Evolutionary conservation across 2,888 invertebrate genomes (phyloP), one percentile per base, ranked within the genome.

Genomic region (Cheilosia vernalis): DNA sequence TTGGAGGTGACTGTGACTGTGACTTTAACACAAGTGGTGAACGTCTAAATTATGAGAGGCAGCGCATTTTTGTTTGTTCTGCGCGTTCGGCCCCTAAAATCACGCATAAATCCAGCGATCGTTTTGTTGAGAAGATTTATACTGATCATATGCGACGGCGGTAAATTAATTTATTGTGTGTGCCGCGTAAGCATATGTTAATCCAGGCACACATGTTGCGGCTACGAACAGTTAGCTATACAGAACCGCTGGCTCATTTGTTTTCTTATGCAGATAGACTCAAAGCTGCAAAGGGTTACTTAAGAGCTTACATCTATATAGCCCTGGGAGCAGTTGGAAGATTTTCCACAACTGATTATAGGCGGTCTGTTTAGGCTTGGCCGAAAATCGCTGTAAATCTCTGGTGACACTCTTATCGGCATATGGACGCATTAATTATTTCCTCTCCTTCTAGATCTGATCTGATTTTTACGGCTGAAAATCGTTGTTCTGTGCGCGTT

Each of bases 51-150:
- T 55, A 40, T 63, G 7, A n/a, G 30, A 49, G 15, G 42, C 40
- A 66, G 17, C 30, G 37, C 56, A 56, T 37, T 60, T 81, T 53
- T 33, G 53, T 42, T 64, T 60, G 44, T 47, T 69, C 63, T 56
- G 13, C 58, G n/a, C n/a, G 73, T 58, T 74, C 64, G 74, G 74
- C 58, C 70, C 58, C 73, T 74, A 47, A 70, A 84, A 80, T 79
- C 84, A 70, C 58, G 64, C 53, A 84, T 66, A 76, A 76, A 66
- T 80, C 74, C 74, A 17, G 24, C 21, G 74, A 84, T 80, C 84
- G 84, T 84, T 84, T 84, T 84, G 74, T 79, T 79, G 64, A 55
- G 74, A 66, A 84, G 84, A 84, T 84, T 84, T 84, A 84, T 79
- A 69, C 84, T 79, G 79, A 80, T 84, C 84, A 76, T 79, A 84